Percentiles rank a stretch among this genome's conserved stretches.
Conservation (phyloP, 2,888 invertebrate genomes). For the Synergus umbraculus region DNA sequence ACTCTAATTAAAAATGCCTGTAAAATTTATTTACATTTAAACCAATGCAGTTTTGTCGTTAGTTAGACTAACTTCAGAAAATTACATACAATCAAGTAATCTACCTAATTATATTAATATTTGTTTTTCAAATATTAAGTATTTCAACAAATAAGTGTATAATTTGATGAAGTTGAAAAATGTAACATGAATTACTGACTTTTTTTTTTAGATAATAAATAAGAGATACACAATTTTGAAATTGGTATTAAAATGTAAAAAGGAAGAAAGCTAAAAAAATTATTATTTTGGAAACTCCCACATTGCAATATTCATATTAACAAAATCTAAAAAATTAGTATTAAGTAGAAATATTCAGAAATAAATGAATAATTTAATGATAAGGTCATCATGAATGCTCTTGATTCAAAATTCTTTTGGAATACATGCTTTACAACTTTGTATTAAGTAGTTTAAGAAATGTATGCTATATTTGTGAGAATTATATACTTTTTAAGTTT, state of each 20-base stretch:
- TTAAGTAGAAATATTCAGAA: neutral
- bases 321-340: neutral
- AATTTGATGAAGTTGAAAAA: neutral
- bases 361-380: neutral
- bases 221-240: neutral
- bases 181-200: neutral
- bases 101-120: slow-evolving; percentile 17
- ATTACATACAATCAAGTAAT: slow-evolving; percentile 28
- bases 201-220: slow-evolving; percentile 1
- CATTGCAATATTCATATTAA: neutral
- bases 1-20: neutral
- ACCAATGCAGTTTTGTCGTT: slow-evolving; percentile 14
- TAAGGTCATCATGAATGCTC: neutral
- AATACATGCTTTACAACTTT: neutral
- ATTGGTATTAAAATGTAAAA: slow-evolving; percentile 14
- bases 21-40: slow-evolving; percentile 13
- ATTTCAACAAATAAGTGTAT: neutral
- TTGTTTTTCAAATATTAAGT: slow-evolving; percentile 18
- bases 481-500: neutral
- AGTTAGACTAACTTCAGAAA: slow-evolving; percentile 8
- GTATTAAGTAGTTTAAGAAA: neutral
- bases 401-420: neutral
- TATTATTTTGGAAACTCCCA: neutral
- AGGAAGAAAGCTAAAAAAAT: neutral
- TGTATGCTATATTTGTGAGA: neutral